Evolutionary conservation across 2,113 vertebrate genomes (phyloP).

Genomic region (Thinocorus orbignyianus): DNA sequence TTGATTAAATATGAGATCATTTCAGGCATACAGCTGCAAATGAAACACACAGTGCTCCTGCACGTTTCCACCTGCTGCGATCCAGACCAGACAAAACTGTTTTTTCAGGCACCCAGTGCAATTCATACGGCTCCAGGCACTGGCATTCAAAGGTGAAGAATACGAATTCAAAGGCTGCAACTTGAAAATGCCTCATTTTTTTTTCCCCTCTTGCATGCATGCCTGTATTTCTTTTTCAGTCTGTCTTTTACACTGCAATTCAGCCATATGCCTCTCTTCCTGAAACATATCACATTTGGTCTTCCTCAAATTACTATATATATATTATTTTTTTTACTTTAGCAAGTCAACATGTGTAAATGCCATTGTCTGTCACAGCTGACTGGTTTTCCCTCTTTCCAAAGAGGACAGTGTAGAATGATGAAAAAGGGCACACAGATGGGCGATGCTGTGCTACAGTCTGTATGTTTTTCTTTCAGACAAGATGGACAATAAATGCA

Average conservation of each 20-base stretch:
- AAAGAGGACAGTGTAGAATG: not conserved
- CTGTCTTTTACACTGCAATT: not conserved
- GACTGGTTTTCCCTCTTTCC: not conserved
- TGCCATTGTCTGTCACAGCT: not conserved
- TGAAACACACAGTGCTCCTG: not conserved
- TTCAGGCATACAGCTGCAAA: not conserved
- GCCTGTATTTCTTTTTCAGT: not conserved
- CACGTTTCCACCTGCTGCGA: fast-evolving
- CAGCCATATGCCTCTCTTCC: not conserved
- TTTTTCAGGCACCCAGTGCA: not conserved
- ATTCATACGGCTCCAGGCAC: not conserved
- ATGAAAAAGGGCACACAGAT: not conserved
- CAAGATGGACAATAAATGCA: not conserved
- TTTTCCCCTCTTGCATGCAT: not conserved
- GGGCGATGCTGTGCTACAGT: not conserved
- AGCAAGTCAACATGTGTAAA: not conserved
- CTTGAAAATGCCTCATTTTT: not conserved
- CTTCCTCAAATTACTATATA: not conserved
- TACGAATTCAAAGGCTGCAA: not conserved
- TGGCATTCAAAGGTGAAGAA: not conserved
- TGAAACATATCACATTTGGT: not conserved
- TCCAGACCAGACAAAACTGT: not conserved
- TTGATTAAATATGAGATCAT: not conserved
- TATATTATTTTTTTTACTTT: not conserved
- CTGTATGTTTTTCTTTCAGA: not conserved